These are phyloP conservation scores for Puffinus mauretanicus DNA, from an alignment of 2,113 vertebrate species.

Conservation along the genomic window DNA sequence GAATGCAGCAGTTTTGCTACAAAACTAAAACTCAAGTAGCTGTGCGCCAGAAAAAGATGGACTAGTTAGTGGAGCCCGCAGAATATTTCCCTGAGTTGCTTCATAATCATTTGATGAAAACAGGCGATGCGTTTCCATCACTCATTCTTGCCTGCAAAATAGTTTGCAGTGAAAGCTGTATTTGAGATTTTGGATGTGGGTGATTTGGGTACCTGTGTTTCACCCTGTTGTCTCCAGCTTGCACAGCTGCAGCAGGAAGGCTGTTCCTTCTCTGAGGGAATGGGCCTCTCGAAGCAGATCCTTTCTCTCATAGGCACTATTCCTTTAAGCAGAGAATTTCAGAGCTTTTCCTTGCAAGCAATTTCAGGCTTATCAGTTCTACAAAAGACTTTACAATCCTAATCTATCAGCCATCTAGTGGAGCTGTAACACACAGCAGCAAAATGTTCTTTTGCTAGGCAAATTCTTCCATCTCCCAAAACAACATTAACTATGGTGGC, in stretches of 20 bases:
- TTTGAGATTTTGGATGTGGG: neutral
- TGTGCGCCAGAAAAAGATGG: neutral
- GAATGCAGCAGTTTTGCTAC: neutral
- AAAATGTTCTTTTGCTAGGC: neutral
- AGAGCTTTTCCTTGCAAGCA: neutral
- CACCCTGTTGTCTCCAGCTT: neutral
- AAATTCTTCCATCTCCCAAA: neutral
- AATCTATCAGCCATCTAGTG: neutral
- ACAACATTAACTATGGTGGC: neutral
- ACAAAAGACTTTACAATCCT: neutral
- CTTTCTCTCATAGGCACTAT: neutral
- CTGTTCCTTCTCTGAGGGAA: neutral
- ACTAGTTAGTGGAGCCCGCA: neutral
- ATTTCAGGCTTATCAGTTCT: neutral
- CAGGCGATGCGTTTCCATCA: neutral
- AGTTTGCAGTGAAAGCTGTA: neutral
- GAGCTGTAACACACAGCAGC: neutral
- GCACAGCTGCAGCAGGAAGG: neutral
- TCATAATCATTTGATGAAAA: neutral
- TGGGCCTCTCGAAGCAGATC: neutral
- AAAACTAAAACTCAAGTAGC: neutral
- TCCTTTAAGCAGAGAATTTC: neutral
- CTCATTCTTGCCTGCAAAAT: neutral
- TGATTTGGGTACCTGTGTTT: neutral
- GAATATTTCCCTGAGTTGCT: neutral